Conservation (phyloP, 2,113 vertebrate species). For the Gallinago undulata region DNA sequence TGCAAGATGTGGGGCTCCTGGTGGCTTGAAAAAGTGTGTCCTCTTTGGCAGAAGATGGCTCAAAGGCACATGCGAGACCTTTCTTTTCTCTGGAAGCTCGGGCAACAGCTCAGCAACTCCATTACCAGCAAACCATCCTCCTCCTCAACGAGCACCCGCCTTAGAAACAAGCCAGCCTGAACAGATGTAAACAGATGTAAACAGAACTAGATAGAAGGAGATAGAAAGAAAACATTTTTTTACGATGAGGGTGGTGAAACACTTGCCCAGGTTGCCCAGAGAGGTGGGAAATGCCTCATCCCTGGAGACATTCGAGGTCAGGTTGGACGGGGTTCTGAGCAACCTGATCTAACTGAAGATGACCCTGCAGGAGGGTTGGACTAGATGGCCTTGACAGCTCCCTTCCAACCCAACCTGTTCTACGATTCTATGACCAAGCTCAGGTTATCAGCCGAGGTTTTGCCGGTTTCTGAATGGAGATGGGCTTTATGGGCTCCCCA, state of each 20-base stretch:
- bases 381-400: neutral
- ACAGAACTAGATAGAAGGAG: neutral
- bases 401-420: neutral
- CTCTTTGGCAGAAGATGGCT: neutral
- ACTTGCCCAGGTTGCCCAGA: neutral
- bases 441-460: fast-evolving
- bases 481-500: neutral
- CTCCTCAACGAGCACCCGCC: neutral
- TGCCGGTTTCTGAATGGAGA: neutral
- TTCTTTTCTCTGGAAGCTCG: neutral
- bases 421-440: too few species aligned
- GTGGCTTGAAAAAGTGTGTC: fast-evolving
- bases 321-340: neutral
- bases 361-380: neutral
- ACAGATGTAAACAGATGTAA: neutral
- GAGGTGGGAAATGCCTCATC: neutral
- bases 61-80: neutral
- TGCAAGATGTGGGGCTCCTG: neutral
- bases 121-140: neutral
- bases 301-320: neutral
- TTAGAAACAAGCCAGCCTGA: neutral
- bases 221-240: neutral
- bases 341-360: neutral
- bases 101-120: neutral
- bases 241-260: neutral